Conservation (phyloP, 2,888 invertebrate genomes). For the Rhodophaea formosa region DNA sequence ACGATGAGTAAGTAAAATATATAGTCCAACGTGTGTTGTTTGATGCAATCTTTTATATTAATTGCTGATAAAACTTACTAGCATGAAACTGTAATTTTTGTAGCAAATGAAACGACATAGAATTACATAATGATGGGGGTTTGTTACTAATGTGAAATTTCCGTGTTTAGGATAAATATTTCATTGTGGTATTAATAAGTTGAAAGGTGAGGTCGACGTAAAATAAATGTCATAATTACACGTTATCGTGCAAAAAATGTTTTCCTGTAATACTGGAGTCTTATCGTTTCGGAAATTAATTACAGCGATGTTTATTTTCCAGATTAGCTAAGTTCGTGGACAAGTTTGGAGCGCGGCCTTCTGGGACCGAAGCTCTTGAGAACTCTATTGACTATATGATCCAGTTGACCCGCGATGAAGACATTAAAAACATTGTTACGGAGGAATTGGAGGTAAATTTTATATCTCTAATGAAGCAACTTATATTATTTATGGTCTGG, state of each 20-base stretch:
- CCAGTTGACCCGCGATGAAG: conserved; percentile 55
- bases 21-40: neutral
- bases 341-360: conserved; percentile 83
- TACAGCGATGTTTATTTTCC: conserved; percentile 27
- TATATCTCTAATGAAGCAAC: neutral
- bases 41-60: neutral
- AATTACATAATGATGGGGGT: neutral
- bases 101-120: conserved; percentile 1
- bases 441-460: conserved; percentile 80
- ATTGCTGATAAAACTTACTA: no score
- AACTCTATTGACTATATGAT: conserved; percentile 85
- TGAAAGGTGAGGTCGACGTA: conserved; percentile 3
- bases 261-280: neutral
- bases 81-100: neutral
- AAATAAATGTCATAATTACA: conserved; percentile 11
- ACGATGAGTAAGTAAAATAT: conserved; percentile 65
- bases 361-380: conserved; percentile 84
- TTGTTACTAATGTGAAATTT: conserved; percentile 3
- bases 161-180: conserved; percentile 7
- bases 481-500: neutral
- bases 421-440: conserved; percentile 83
- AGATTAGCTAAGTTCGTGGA: conserved; percentile 71
- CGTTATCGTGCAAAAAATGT: conserved; percentile 4
- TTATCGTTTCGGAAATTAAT: neutral
- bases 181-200: neutral